Base-by-base conservation (phyloP, 2,888 invertebrate genomes). In the Villa cingulata region DNA sequence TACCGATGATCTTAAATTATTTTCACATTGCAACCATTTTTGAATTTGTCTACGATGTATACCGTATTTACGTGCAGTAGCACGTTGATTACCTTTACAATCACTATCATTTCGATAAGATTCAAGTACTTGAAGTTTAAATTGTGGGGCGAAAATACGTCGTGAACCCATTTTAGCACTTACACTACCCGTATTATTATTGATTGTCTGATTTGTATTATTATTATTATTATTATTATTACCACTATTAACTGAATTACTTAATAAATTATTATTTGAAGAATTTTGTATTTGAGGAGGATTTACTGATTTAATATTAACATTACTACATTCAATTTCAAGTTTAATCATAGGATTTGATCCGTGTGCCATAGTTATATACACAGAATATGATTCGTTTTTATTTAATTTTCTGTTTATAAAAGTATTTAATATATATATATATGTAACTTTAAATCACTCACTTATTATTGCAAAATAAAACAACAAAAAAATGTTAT, bases 11-110 rank as follows among this genome's bases (percentile, higher is more conserved):
- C 87, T 76, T 54, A 89, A 70, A 64, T 81, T 81, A 51, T 80
- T 77, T 68, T 88, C 88, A 60, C 83, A 86, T 70, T 89, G 89
- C 55, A 90, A 72, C 89, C 89, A 90, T 74, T 90, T 89, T 70
- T 90, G 89, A 57, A 90, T 89, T 69, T 90, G 89, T 50, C 89
- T 77, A 49, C 89, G 76, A 66, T 90, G 89, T 55, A 90, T 89
- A 49, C 86, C 86, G 68, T 88, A 90, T 70, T 90, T 90, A 61
- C 89, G 77, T 51, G 89, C 89, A 17, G 89, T 90, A 4, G 89
- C 89, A 45, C 89, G 76, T 66, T 89, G 89, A 68, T 89, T 90
- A 44, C 88, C 88, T 60, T 87, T 83, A 69, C 89, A 89, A 65
- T 89, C 89, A 39, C 81, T 77, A 65, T 90, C 89, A 59, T 81